Percentiles rank a stretch among this genome's conserved stretches.
Conservation (phyloP, 2,797 vertebrate genomes). For the Morelia viridis region DNA sequence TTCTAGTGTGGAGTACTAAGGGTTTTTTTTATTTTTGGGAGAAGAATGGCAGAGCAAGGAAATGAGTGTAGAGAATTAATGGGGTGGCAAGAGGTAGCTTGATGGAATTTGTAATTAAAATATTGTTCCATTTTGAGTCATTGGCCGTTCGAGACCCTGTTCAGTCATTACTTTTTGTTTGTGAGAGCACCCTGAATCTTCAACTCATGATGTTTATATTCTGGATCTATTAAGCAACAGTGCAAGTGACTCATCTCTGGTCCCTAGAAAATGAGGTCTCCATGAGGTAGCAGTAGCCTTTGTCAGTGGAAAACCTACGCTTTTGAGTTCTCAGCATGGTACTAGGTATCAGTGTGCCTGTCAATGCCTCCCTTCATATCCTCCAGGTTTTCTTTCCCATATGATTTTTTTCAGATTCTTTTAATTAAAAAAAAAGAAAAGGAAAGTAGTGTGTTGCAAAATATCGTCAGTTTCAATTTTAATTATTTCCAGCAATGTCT, state of each 20-base stretch:
- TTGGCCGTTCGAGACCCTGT: not conserved
- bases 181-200: not conserved
- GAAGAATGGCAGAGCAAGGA: not conserved
- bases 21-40: not conserved
- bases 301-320: not conserved
- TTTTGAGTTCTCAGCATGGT: not conserved
- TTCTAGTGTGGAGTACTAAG: not conserved
- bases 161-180: not conserved
- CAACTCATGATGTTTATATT: not conserved
- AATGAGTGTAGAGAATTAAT: not conserved
- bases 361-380: too few relatives aligned
- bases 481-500: not conserved
- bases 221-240: not conserved
- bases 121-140: not conserved
- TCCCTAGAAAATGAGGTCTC: not conserved
- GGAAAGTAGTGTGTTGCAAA: not conserved
- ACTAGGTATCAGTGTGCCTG: too few relatives aligned
- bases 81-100: not conserved
- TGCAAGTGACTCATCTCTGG: not conserved
- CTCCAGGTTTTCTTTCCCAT: too few relatives aligned
- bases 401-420: not conserved
- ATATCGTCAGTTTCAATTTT: not conserved
- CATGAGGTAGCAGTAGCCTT: not conserved
- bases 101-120: not conserved
- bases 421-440: not conserved